phyloP scores from a whole-genome alignment of 30 jellyfish, hydroid and myxozoan species.

The Pelagia noctiluca region DNA sequence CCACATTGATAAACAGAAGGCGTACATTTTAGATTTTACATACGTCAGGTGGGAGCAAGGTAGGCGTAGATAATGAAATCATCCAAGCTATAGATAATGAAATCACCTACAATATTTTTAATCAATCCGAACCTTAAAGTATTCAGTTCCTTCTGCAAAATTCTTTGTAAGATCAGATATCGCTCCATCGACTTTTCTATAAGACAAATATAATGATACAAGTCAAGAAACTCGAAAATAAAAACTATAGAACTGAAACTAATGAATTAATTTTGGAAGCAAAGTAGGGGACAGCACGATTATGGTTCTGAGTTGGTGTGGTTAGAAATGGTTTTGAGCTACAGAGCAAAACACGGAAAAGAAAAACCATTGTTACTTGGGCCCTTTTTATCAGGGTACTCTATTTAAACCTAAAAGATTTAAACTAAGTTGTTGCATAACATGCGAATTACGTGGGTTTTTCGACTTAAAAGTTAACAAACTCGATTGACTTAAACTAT shows the following conservation, averaged over 20 bases:
- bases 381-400: too few species aligned
- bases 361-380: too few species aligned
- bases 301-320: neutral
- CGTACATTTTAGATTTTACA: too few species aligned
- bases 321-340: neutral
- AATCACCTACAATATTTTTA: neutral
- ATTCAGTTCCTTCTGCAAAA: conserved; percentile 97
- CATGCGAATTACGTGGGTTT: too few species aligned
- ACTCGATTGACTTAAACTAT: too few species aligned
- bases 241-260: neutral
- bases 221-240: neutral
- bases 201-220: neutral
- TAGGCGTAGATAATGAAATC: neutral
- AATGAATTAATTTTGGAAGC: too few species aligned
- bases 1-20: too few species aligned
- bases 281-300: neutral
- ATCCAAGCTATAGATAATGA: neutral
- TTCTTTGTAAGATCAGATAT: conserved; percentile 81
- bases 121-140: conserved; percentile 81
- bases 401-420: too few species aligned
- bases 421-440: too few species aligned
- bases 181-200: conserved; percentile 86
- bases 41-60: neutral
- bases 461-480: too few species aligned
- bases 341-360: neutral